phyloP scores from a whole-genome alignment of 1,140 invertebrate species.

The Aethina tumida region DNA sequence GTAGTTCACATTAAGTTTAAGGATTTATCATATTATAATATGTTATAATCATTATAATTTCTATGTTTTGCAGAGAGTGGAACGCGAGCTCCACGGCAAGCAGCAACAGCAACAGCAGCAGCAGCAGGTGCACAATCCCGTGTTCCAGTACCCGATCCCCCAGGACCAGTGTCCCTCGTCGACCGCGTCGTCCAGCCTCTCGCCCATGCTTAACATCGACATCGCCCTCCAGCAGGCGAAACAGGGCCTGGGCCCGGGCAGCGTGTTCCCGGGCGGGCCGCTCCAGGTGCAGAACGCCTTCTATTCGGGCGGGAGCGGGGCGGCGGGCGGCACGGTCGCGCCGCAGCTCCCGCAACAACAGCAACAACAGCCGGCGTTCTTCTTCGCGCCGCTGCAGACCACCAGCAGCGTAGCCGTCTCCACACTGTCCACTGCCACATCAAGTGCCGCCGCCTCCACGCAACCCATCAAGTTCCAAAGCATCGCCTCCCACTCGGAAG shows the following conservation, averaged over 20 bases:
- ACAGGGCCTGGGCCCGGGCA: slow-evolving; percentile 23
- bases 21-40: too few relatives aligned
- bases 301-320: slow-evolving; percentile 23
- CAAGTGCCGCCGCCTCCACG: slow-evolving; percentile 21
- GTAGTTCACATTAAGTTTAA: too few relatives aligned
- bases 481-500: slow-evolving; percentile 33
- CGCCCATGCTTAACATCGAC: slow-evolving; percentile 32
- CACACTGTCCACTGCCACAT: slow-evolving; percentile 22
- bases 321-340: slow-evolving; percentile 16
- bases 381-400: slow-evolving; percentile 28
- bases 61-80: slow-evolving; percentile 52
- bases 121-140: slow-evolving; percentile 29
- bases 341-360: slow-evolving; percentile 15
- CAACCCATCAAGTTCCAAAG: slow-evolving; percentile 32
- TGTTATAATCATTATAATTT: too few relatives aligned
- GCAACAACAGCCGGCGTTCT: slow-evolving; percentile 27
- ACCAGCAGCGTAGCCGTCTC: slow-evolving; percentile 13
- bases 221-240: slow-evolving; percentile 28
- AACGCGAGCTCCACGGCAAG: slow-evolving; percentile 62
- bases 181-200: slow-evolving; percentile 19
- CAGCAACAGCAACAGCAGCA: slow-evolving; percentile 22
- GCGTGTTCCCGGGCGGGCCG: slow-evolving; percentile 23
- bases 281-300: slow-evolving; percentile 29
- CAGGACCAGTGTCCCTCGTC: slow-evolving; percentile 24
- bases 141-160: slow-evolving; percentile 34